Base-by-base conservation (phyloP, 2,888 invertebrate genomes). In the Sabatieria punctata region DNA sequence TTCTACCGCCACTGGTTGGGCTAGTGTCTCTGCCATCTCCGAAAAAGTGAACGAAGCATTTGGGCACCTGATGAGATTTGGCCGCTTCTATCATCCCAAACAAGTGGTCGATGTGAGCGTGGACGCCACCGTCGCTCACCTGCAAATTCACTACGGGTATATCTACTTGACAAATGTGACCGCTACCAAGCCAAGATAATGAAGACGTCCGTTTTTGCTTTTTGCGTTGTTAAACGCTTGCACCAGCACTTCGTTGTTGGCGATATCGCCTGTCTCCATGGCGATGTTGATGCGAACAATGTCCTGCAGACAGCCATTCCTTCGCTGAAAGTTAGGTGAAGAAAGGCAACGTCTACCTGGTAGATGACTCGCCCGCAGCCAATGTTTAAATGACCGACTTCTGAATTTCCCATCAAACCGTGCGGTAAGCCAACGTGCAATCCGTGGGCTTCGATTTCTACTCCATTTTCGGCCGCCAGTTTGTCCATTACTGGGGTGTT, bases 331-430 rank as follows among this genome's bases (percentile, higher is more conserved):
- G 30, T 30, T 30, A 30, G n/a, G n/a, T n/a, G n/a, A n/a, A n/a
- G n/a, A n/a, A n/a, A n/a, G n/a, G n/a, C n/a, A n/a, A n/a, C n/a
- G n/a, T n/a, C n/a, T n/a, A 58, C 61, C 54, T 71, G 70, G 51
- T 66, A 69, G 49, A 70, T 59, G 15, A 67, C 67, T 24, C 69
- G 57, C 13, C 69, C 69, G 43, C 68, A 67, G 13, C 69, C 69
- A 46, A 70, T 70, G 54, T 70, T 69, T 55, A 69, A 54, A 52
- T 69, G 69, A 18, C 69, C 69, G 21, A 70, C 70, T 59, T 69
- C 70, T n/a, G 67, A 67, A 47, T 69, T 69, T 23, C 69, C 69
- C 69, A 69, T 69, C n/a, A 70, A 57, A 15, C 69, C 69, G 45
- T 59, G 65, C 1, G 68, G 70, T 35, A 69, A 57, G 19, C 69